Evolutionary conservation across 2,797 vertebrate species (phyloP).

Genomic region (Lepus townsendii): DNA sequence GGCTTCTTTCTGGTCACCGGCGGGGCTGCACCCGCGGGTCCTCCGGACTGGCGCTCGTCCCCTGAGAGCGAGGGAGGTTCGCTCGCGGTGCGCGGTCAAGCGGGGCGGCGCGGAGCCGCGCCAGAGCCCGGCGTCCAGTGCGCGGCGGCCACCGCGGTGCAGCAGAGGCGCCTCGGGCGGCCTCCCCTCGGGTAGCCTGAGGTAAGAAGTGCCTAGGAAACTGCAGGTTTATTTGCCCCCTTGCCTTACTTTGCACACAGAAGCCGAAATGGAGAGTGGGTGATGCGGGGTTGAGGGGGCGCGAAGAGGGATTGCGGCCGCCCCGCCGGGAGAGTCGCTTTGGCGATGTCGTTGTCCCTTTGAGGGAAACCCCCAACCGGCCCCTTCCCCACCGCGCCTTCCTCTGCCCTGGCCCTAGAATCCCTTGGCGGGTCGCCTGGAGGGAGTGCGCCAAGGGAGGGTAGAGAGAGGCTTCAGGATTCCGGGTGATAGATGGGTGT

Average conservation of each 20-base stretch:
- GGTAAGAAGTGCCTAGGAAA: conserved; percentile 61
- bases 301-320: background rate
- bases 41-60: background rate
- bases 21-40: background rate
- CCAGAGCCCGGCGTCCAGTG: background rate
- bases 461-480: background rate
- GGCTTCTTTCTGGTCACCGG: background rate
- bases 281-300: background rate
- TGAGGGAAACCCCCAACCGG: background rate
- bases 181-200: conserved; percentile 2
- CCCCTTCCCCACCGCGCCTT: background rate
- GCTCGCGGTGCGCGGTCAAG: background rate
- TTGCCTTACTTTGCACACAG: background rate
- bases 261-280: background rate
- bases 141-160: background rate
- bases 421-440: background rate
- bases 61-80: background rate
- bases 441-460: background rate
- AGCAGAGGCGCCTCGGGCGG: background rate
- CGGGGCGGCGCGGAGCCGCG: background rate
- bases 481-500: background rate
- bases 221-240: background rate
- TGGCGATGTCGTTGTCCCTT: background rate
- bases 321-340: background rate
- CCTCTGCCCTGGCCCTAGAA: background rate